These are phyloP conservation scores for Apis cerana DNA, from an alignment of 1,140 invertebrate genomes.

Conservation along the genomic window DNA sequence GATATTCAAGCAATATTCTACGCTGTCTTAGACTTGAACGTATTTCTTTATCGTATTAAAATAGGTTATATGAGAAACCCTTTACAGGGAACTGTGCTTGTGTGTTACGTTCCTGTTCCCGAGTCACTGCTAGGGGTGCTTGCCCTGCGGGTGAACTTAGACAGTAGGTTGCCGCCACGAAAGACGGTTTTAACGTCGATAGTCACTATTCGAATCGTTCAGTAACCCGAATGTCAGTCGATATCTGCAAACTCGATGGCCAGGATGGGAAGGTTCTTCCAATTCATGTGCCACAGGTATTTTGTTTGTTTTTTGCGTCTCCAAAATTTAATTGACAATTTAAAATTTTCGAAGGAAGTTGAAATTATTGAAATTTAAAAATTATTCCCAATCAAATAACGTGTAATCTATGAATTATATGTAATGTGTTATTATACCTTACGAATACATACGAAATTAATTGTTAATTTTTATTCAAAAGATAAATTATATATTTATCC, in stretches of 20 bases:
- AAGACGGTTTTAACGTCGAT: constrained; percentile 59
- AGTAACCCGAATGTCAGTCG: constrained; percentile 51
- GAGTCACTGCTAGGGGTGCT: constrained; percentile 62
- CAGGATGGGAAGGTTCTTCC: constrained; percentile 45
- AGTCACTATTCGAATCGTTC: constrained; percentile 36
- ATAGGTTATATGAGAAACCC: constrained; percentile 38
- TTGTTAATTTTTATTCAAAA: too few relatives aligned
- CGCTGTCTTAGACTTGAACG: constrained; percentile 23
- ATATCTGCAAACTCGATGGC: constrained; percentile 55
- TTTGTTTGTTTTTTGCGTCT: not conserved
- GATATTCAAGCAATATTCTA: constrained; percentile 3
- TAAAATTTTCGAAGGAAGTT: not conserved
- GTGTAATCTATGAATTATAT: not conserved
- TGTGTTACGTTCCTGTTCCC: constrained; percentile 58
- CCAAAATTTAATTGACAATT: too few relatives aligned
- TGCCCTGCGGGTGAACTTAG: constrained; percentile 59
- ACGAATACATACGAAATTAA: too few relatives aligned
- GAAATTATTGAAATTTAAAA: not conserved
- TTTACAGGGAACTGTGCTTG: constrained; percentile 48
- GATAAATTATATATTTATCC: too few relatives aligned
- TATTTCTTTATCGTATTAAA: constrained; percentile 52
- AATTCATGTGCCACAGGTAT: constrained; percentile 51
- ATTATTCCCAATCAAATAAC: not conserved
- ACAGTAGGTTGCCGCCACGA: constrained; percentile 57
- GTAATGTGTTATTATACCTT: too few relatives aligned